These are phyloP conservation scores for Pitta sordida DNA, from an alignment of 2,113 vertebrate species.

Conservation along the genomic window DNA sequence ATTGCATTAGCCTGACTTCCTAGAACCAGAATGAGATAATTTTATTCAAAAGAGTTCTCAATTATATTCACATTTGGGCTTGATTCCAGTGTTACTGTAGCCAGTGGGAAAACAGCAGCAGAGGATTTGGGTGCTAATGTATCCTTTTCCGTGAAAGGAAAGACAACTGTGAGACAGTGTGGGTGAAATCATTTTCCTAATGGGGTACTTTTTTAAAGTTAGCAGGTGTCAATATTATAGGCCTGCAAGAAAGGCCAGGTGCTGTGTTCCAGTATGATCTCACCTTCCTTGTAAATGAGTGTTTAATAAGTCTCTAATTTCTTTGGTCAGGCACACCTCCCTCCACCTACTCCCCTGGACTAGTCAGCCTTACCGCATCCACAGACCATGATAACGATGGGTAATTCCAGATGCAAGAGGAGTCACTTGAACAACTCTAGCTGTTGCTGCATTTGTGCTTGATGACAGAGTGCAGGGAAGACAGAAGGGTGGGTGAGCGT, in stretches of 20 bases:
- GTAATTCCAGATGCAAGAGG: not conserved
- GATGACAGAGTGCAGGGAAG: not conserved
- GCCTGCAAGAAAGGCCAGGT: not conserved
- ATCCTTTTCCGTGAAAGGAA: not conserved
- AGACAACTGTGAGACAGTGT: not conserved
- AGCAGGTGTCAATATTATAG: not conserved
- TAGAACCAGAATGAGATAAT: conserved; percentile 28
- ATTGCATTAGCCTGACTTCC: conserved; percentile 7
- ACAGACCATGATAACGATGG: rapidly evolving
- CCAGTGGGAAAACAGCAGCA: not conserved
- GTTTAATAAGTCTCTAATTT: not conserved
- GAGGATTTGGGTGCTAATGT: not conserved
- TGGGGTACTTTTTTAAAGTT: not conserved
- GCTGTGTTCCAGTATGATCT: not conserved
- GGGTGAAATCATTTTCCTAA: not conserved
- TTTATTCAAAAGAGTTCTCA: conserved; percentile 42
- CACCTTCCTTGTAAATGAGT: not conserved
- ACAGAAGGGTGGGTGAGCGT: rapidly evolving
- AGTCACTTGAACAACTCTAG: not conserved
- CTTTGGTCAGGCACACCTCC: not conserved
- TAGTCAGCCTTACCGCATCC: not conserved
- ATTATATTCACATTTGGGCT: conserved; percentile 23
- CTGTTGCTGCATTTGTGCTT: not conserved
- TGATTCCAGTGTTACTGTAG: not conserved
- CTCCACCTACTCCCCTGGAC: not conserved